Conservation (phyloP, 2,797 vertebrate species). For the Intellagama lesueurii region DNA sequence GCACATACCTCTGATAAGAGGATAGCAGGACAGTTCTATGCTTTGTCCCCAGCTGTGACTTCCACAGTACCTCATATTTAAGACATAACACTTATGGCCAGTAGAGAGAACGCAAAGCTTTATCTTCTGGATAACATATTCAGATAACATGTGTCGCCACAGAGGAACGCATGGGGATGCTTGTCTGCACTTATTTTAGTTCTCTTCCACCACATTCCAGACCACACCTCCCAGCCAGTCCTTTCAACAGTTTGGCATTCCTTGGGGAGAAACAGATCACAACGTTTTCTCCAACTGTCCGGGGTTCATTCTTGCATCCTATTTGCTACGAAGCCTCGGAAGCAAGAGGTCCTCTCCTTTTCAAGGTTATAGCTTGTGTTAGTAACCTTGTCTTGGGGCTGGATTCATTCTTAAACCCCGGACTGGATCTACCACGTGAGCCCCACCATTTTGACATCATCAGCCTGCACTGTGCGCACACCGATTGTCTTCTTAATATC, state of each 20-base stretch:
- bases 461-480: too few species aligned
- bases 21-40: conserved; percentile 24
- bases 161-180: conserved; percentile 59
- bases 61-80: conserved; percentile 64
- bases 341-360: background rate
- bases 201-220: conserved; percentile 61
- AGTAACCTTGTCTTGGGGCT: background rate
- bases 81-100: conserved; percentile 56
- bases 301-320: conserved; percentile 17
- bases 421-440: too few species aligned
- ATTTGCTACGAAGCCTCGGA: background rate
- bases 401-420: background rate
- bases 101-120: conserved; percentile 60
- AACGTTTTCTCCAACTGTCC: conserved; percentile 14
- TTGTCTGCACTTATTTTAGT: conserved; percentile 69
- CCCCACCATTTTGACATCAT: too few species aligned
- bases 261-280: conserved; percentile 30
- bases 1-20: background rate
- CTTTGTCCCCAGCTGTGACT: conserved; percentile 57
- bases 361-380: conserved; percentile 15
- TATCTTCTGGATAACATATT: conserved; percentile 59
- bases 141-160: conserved; percentile 63
- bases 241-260: conserved; percentile 65
- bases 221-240: conserved; percentile 65
- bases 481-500: too few species aligned